These are phyloP conservation scores for Cheilosia vulpina DNA, from an alignment of 2,888 invertebrate genomes.

Conservation along the genomic window DNA sequence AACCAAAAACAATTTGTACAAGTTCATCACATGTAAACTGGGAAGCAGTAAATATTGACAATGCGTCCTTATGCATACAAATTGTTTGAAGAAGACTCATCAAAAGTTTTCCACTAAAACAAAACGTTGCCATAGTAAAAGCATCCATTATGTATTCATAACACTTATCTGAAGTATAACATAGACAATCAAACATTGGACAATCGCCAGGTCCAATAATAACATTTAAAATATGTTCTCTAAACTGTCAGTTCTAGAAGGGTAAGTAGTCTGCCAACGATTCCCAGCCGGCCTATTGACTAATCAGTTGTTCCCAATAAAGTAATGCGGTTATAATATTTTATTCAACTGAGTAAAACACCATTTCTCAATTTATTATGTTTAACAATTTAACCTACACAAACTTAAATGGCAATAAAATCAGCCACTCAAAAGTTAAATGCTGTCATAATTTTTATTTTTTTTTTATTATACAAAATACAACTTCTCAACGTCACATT, in stretches of 20 bases:
- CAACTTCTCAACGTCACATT: constrained; percentile 20
- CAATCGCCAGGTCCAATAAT: constrained; percentile 17
- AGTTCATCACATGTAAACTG: no score
- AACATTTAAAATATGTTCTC: background rate
- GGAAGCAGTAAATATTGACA: no score
- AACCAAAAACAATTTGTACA: no score
- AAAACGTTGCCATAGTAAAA: background rate
- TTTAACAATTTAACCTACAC: no score
- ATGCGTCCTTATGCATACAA: no score
- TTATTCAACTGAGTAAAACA: background rate
- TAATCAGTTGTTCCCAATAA: background rate
- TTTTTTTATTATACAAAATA: background rate
- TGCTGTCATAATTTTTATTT: constrained; percentile 7
- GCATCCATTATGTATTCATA: background rate
- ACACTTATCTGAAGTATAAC: background rate
- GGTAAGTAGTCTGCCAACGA: constrained; percentile 5
- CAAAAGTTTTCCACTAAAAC: background rate
- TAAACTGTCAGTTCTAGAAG: constrained; percentile 31
- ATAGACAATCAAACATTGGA: constrained; percentile 8
- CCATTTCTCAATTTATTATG: background rate
- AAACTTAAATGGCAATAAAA: constrained; percentile 12
- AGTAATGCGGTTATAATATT: background rate
- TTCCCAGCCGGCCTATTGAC: background rate
- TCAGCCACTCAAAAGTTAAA: constrained; percentile 37
- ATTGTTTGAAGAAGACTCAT: no score